Conservation (phyloP, 1,140 invertebrate genomes). For the Dreissena rostriformis region DNA sequence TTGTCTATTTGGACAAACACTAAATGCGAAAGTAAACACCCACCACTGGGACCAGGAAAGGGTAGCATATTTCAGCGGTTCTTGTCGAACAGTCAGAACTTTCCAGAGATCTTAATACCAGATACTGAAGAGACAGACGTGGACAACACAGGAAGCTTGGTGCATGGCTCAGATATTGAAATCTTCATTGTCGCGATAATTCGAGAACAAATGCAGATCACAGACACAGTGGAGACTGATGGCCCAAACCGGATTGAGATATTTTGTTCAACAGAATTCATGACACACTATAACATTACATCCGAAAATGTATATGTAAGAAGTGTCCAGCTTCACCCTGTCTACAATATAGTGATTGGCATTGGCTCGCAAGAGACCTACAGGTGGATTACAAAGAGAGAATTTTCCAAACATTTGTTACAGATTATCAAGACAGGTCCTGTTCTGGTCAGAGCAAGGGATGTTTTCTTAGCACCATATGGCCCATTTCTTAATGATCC, state of each 20-base stretch:
- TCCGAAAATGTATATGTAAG: constrained; percentile 57
- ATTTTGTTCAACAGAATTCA: constrained; percentile 63
- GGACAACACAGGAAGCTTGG: constrained; percentile 13
- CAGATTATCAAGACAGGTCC: constrained; percentile 60
- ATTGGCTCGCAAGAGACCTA: constrained; percentile 75
- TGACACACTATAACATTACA: constrained; percentile 65
- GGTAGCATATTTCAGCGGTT: constrained; percentile 48
- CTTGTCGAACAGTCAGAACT: constrained; percentile 54
- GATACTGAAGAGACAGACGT: constrained; percentile 43
- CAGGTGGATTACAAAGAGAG: constrained; percentile 62
- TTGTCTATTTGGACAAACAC: constrained; percentile 50
- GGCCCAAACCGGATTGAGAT: constrained; percentile 2
- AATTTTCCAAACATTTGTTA: constrained; percentile 65
- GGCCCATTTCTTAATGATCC: constrained; percentile 62
- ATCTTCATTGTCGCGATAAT: constrained; percentile 16
- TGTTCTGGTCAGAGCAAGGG: constrained; percentile 69
- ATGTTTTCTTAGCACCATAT: constrained; percentile 69
- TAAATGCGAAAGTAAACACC: constrained; percentile 9
- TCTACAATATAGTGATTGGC: constrained; percentile 69
- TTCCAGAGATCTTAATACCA: constrained; percentile 49
- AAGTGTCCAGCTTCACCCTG: constrained; percentile 62
- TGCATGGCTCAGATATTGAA: constrained; percentile 35
- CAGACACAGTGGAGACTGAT: background rate
- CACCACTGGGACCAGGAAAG: constrained; percentile 18
- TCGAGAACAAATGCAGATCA: background rate